These are phyloP conservation scores for Asarcornis scutulata DNA, from an alignment of 2,113 vertebrate genomes.

Conservation along the genomic window DNA sequence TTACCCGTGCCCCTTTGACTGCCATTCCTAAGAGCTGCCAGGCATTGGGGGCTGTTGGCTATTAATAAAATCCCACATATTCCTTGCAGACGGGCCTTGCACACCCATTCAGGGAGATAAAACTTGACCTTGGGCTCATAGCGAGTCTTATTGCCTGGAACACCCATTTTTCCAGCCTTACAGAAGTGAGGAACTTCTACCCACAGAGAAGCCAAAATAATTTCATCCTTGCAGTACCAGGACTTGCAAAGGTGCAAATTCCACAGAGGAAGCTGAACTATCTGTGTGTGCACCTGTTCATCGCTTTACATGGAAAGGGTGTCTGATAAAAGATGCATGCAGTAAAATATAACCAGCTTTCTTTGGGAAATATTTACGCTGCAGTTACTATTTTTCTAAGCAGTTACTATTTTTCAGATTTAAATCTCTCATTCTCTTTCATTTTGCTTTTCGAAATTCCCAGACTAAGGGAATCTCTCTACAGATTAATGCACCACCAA, in stretches of 20 bases:
- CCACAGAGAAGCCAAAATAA: background rate
- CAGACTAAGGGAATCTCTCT: conserved; percentile 37
- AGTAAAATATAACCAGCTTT: background rate
- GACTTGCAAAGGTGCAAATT: background rate
- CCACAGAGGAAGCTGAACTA: background rate
- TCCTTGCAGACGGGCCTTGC: background rate
- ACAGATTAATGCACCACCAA: conserved; percentile 36
- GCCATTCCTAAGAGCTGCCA: background rate
- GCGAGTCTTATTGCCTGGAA: background rate
- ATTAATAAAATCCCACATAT: background rate
- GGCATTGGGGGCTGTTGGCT: background rate
- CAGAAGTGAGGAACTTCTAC: background rate
- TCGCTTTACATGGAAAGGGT: background rate
- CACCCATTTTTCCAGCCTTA: background rate
- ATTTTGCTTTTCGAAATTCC: conserved; percentile 55
- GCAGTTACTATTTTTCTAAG: background rate
- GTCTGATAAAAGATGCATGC: background rate
- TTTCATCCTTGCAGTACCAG: background rate
- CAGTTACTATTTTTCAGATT: conserved; percentile 32
- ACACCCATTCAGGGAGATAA: background rate
- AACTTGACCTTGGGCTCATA: background rate
- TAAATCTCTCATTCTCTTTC: conserved; percentile 59
- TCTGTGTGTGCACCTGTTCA: background rate
- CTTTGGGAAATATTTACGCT: conserved; percentile 18
- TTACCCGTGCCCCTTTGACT: background rate